A percentile compares a stretch with the other conserved stretches of the same genome.
Conservation (phyloP, 2,888 invertebrate genomes). For the Julus scanicus region DNA sequence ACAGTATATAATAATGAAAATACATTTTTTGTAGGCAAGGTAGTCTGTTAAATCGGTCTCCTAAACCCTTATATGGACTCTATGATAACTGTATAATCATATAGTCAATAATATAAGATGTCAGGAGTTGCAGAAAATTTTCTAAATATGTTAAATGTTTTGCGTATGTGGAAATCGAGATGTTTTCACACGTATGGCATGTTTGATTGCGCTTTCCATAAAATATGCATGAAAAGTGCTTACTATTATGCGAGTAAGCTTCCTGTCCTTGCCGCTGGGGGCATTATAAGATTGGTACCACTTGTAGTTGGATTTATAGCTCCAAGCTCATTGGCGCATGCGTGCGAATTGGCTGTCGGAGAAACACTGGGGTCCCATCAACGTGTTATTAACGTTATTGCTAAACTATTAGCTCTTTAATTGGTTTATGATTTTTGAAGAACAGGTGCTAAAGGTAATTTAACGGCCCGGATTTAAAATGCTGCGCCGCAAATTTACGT, state of each 20-base stretch:
- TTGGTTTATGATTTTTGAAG: background rate
- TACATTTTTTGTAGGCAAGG: no score
- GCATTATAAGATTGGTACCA: background rate
- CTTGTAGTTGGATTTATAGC: background rate
- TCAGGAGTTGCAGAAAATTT: no score
- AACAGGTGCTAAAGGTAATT: conserved; percentile 1
- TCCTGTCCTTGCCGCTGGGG: background rate
- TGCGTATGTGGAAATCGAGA: no score
- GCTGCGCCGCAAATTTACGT: background rate
- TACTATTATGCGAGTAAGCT: background rate
- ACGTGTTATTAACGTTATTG: background rate
- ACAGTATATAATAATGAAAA: no score
- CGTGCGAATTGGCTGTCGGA: background rate
- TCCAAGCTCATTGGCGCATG: background rate
- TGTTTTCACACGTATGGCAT: no score
- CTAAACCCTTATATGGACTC: no score
- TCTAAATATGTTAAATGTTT: no score
- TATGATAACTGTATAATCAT: no score
- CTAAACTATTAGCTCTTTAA: background rate
- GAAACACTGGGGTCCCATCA: background rate
- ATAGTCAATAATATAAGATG: no score
- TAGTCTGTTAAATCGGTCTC: no score
- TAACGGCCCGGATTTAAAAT: background rate
- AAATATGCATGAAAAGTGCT: no score
- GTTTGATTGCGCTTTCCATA: no score